Evolutionary conservation across 2,797 vertebrate genomes (phyloP).

Genomic region (Podargus strigoides): DNA sequence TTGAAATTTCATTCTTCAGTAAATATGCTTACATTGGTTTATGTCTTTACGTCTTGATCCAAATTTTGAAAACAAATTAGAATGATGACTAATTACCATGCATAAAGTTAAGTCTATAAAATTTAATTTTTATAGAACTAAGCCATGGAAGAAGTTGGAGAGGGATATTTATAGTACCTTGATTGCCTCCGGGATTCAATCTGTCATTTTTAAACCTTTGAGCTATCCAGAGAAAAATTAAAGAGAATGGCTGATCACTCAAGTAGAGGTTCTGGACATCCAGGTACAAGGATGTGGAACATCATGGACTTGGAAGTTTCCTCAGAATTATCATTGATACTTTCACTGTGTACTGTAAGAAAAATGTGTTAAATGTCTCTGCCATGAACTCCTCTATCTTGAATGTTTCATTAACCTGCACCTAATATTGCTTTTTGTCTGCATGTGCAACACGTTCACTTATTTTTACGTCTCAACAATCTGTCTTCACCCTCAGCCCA

Average conservation of each 20-base stretch:
- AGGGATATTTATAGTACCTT: constrained; percentile 51
- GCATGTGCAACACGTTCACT: constrained; percentile 16
- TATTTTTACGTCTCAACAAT: not conserved
- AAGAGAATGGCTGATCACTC: constrained; percentile 48
- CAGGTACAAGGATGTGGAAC: constrained; percentile 48
- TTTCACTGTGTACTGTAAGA: constrained; percentile 55
- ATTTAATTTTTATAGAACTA: constrained; percentile 65
- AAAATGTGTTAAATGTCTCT: constrained; percentile 30
- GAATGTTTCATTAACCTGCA: constrained; percentile 36
- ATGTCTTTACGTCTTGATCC: not conserved
- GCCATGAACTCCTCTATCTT: not conserved
- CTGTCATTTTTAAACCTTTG: constrained; percentile 49
- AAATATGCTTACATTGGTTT: not conserved
- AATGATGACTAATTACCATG: not conserved
- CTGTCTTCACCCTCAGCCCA: not conserved
- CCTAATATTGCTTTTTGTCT: constrained; percentile 26
- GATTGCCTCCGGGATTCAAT: constrained; percentile 41
- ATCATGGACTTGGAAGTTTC: constrained; percentile 38
- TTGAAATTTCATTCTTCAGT: not conserved
- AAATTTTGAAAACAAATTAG: not conserved
- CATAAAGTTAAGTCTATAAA: constrained; percentile 45
- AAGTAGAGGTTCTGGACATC: constrained; percentile 56
- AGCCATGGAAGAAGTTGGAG: constrained; percentile 60
- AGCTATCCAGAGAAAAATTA: constrained; percentile 44
- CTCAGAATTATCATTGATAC: constrained; percentile 64